These are phyloP conservation scores for Manis crassicaudata DNA, from an alignment of 2,797 vertebrate species.

Conservation along the genomic window DNA sequence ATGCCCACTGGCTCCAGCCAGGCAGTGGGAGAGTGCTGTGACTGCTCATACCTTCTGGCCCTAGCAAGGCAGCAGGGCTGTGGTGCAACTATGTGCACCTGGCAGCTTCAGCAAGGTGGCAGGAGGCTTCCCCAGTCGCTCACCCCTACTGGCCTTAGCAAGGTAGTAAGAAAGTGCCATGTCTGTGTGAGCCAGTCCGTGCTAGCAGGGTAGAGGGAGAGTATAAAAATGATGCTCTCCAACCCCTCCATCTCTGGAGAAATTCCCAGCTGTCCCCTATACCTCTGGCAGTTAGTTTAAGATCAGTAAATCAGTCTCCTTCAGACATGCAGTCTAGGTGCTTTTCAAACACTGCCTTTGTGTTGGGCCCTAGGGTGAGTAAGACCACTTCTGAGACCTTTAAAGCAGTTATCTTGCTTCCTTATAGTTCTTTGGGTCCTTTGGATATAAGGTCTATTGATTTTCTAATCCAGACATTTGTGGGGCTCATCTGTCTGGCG, in stretches of 20 bases:
- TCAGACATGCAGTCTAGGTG: not conserved
- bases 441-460: not conserved
- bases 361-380: not conserved
- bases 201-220: not conserved
- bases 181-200: not conserved
- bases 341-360: not conserved
- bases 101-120: not conserved
- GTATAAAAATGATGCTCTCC: not conserved
- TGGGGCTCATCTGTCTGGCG: not conserved
- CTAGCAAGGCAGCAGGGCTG: not conserved
- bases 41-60: not conserved
- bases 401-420: not conserved
- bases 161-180: not conserved
- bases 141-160: not conserved
- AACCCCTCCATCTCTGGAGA: not conserved
- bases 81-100: not conserved
- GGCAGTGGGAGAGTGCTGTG: not conserved
- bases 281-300: not conserved
- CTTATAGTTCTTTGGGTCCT: not conserved
- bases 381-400: not conserved
- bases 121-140: no score
- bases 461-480: not conserved
- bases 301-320: not conserved
- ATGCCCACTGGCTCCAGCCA: not conserved
- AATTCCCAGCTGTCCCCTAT: not conserved